Evolutionary conservation across 2,888 invertebrate species (phyloP).

Genomic region (Parnassius glacialis): DNA sequence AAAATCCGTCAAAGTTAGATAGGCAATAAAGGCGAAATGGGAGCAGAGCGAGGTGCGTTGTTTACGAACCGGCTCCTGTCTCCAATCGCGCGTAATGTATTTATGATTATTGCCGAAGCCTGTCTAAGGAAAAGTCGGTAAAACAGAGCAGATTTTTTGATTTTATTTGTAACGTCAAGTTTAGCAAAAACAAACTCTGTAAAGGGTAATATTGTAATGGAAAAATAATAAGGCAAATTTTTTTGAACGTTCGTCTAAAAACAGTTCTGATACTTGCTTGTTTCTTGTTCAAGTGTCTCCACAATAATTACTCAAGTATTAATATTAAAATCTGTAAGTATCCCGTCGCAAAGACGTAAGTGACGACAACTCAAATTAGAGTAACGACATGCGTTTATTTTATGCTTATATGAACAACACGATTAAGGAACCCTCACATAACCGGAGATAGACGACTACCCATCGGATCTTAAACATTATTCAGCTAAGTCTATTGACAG

Average conservation of each 20-base stretch:
- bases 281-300: too few species aligned
- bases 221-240: too few species aligned
- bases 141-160: conserved; percentile 30
- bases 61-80: conserved; percentile 70
- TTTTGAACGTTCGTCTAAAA: too few species aligned
- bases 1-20: conserved; percentile 75
- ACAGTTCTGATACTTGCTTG: too few species aligned
- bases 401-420: conserved; percentile 26
- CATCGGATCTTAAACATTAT: conserved; percentile 42
- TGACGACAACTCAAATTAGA: too few species aligned
- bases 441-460: conserved; percentile 18
- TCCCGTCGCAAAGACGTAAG: too few species aligned
- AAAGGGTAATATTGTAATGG: too few species aligned
- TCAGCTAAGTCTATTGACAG: conserved; percentile 67
- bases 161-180: conserved; percentile 1
- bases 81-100: conserved; percentile 79
- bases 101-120: conserved; percentile 76
- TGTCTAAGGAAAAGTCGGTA: conserved; percentile 34
- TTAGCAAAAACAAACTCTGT: not conserved
- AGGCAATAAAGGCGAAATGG: conserved; percentile 65
- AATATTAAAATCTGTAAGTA: too few species aligned
- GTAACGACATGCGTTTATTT: conserved; percentile 23
- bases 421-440: conserved; percentile 24
- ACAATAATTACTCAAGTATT: too few species aligned
- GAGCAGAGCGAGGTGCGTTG: conserved; percentile 55